Evolutionary conservation across 2,888 invertebrate genomes (phyloP).

Genomic region (Tricholauxania praeusta): DNA sequence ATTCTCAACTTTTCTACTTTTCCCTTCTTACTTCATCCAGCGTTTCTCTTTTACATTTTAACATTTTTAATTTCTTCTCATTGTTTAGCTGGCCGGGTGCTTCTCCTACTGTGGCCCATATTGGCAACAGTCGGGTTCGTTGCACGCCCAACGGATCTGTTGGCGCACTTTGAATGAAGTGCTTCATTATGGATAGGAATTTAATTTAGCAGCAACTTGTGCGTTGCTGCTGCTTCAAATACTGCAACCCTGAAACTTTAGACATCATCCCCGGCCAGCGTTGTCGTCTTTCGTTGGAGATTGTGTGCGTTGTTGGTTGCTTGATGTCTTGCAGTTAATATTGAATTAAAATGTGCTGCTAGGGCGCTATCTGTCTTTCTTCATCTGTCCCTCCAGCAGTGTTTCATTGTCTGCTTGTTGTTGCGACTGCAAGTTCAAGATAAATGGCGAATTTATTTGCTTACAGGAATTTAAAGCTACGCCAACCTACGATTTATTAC

Average conservation of each 20-base stretch:
- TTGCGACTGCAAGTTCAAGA: constrained; percentile 9
- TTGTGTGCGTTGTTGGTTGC: neutral
- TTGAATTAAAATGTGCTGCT: constrained; percentile 23
- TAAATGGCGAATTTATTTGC: constrained; percentile 35
- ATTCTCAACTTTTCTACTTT: neutral
- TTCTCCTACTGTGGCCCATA: neutral
- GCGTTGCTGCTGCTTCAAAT: no score
- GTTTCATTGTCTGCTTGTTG: neutral
- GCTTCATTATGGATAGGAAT: constrained; percentile 40
- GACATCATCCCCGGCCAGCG: no score
- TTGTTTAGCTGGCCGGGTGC: constrained; percentile 14
- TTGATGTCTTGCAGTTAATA: constrained; percentile 9
- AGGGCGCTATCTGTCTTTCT: neutral
- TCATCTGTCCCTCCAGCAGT: neutral
- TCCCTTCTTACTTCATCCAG: neutral
- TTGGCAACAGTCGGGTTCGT: neutral
- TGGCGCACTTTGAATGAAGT: constrained; percentile 14
- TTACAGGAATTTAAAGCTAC: constrained; percentile 30
- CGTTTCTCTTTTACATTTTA: neutral
- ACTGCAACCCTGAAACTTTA: constrained; percentile 6
- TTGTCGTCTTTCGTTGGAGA: no score
- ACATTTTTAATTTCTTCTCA: constrained; percentile 19
- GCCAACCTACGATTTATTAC: constrained; percentile 23
- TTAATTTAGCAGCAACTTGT: constrained; percentile 41
- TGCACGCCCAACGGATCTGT: neutral